Evolutionary conservation across 2,888 invertebrate genomes (phyloP).

Genomic region (Spicauda simplicius): DNA sequence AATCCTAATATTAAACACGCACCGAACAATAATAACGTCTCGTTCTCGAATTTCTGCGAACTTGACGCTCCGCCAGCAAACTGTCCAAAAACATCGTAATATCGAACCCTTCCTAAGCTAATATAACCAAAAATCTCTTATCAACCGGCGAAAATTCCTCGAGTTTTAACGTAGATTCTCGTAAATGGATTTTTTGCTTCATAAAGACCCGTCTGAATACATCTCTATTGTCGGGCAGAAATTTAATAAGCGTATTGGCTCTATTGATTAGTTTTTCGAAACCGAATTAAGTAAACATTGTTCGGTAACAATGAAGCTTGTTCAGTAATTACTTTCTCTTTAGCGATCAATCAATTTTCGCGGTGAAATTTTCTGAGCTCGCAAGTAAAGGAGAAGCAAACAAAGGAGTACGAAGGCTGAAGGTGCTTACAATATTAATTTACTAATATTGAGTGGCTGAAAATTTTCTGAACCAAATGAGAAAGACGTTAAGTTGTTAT

Average conservation of each 20-base stretch:
- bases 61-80: slow-evolving; percentile 4
- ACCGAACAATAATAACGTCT: neutral
- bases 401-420: slow-evolving; percentile 10
- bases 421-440: slow-evolving; percentile 6
- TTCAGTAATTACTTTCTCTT: slow-evolving; percentile 25
- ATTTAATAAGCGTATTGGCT: slow-evolving; percentile 26
- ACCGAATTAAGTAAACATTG: slow-evolving; percentile 28
- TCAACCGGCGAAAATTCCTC: slow-evolving; percentile 2
- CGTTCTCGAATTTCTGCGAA: neutral
- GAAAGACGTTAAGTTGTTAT: too few species aligned
- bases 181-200: slow-evolving; percentile 9
- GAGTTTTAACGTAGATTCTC: neutral
- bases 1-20: neutral
- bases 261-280: slow-evolving; percentile 16
- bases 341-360: slow-evolving; percentile 21
- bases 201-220: slow-evolving; percentile 8
- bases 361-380: slow-evolving; percentile 22
- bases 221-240: slow-evolving; percentile 12
- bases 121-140: slow-evolving; percentile 24
- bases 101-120: slow-evolving; percentile 13
- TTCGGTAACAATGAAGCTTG: slow-evolving; percentile 24
- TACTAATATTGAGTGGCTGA: neutral
- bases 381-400: slow-evolving; percentile 5
- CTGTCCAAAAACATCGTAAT: slow-evolving; percentile 9
- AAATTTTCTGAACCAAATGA: too few species aligned